phyloP scores from a whole-genome alignment of 1,140 invertebrate genomes.

The Mactra quadrangularis region DNA sequence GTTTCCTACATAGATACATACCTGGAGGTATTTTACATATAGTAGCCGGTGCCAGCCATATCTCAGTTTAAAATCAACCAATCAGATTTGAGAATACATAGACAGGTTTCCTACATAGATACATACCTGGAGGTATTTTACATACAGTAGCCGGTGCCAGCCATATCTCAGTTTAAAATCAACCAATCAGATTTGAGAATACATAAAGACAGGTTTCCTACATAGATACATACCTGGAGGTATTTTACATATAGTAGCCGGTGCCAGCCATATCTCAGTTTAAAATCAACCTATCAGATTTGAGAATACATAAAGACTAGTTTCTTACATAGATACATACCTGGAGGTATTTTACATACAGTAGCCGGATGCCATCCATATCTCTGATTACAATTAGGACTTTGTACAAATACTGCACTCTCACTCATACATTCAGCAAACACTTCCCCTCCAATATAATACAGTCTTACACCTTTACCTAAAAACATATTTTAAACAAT shows the following conservation, averaged over 20 bases:
- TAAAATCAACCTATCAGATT: too few species aligned
- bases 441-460: slow-evolving; percentile 99
- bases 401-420: slow-evolving; percentile 99
- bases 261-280: slow-evolving; percentile 99
- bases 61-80: too few species aligned
- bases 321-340: too few species aligned
- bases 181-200: too few species aligned
- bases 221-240: slow-evolving; percentile 95
- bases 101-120: too few species aligned
- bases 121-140: slow-evolving; percentile 97
- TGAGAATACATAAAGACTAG: too few species aligned
- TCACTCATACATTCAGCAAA: slow-evolving; percentile 99
- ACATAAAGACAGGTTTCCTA: too few species aligned
- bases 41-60: neutral
- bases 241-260: slow-evolving; percentile 99
- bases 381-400: slow-evolving; percentile 99
- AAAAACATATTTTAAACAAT: too few species aligned
- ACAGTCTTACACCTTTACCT: slow-evolving; percentile 94
- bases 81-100: too few species aligned
- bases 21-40: too few species aligned
- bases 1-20: too few species aligned
- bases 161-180: slow-evolving; percentile 99
- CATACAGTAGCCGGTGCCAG: slow-evolving; percentile 99
- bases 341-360: slow-evolving; percentile 99
- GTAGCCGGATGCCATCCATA: slow-evolving; percentile 99